A percentile compares a stretch with the other conserved stretches of the same genome.
Evolutionary conservation across 2,797 vertebrate species (phyloP).

Genomic region (Danionella dracula): DNA sequence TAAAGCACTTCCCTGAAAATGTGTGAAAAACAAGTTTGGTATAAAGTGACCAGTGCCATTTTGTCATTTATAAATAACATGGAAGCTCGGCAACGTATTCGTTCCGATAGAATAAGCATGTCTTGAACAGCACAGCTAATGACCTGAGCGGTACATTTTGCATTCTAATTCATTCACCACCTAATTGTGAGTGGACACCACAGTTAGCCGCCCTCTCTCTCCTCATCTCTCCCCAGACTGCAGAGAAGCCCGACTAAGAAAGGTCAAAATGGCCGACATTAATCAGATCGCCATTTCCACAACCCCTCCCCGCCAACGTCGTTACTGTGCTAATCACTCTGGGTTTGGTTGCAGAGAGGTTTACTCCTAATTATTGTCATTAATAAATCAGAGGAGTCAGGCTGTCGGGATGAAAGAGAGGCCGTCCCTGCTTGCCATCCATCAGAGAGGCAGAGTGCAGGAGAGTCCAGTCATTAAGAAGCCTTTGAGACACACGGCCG

Average conservation of each 20-base stretch:
- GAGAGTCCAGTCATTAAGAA: conserved; percentile 46
- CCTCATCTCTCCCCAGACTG: conserved; percentile 30
- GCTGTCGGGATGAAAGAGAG: conserved; percentile 56
- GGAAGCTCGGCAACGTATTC: conserved; percentile 9
- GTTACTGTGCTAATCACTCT: conserved; percentile 56
- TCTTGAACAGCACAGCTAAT: conserved; percentile 26
- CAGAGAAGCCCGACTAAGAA: conserved; percentile 46
- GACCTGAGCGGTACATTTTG: conserved; percentile 25
- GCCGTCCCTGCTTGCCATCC: conserved; percentile 45
- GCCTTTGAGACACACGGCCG: conserved; percentile 44
- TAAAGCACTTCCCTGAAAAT: background rate
- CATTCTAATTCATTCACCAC: conserved; percentile 41
- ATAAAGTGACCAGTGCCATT: conserved; percentile 22
- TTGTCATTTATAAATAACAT: conserved; percentile 27
- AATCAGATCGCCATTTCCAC: conserved; percentile 51
- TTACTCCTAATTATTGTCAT: conserved; percentile 62
- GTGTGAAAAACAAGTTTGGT: background rate
- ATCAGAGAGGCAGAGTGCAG: conserved; percentile 47
- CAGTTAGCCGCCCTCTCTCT: conserved; percentile 36
- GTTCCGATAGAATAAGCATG: conserved; percentile 18
- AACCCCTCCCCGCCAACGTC: conserved; percentile 48
- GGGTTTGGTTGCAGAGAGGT: conserved; percentile 56
- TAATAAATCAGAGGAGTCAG: conserved; percentile 55
- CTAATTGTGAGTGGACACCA: conserved; percentile 48
- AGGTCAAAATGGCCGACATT: conserved; percentile 54